Evolutionary conservation across 1,140 invertebrate species (phyloP).

Genomic region (Eumaeus atala): DNA sequence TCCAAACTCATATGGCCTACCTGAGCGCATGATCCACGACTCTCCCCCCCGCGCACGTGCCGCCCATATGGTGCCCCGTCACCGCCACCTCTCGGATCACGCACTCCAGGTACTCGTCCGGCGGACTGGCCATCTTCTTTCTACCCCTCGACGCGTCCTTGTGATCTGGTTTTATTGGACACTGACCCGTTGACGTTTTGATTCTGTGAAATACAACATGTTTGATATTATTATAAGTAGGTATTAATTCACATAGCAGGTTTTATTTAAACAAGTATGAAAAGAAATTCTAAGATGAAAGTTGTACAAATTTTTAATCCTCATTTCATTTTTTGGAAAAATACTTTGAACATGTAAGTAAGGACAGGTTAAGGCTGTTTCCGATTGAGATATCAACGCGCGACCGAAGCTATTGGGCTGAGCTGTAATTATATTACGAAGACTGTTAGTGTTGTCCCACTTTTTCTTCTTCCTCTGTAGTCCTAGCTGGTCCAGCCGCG

Average conservation of each 20-base stretch:
- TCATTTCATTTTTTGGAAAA: too few relatives aligned
- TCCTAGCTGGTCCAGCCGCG: conserved; percentile 40
- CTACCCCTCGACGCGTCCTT: neutral
- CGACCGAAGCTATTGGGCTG: too few relatives aligned
- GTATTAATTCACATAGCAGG: too few relatives aligned
- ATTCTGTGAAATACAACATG: conserved; percentile 12
- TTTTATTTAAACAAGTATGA: neutral
- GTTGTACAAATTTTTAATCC: too few relatives aligned
- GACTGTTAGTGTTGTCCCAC: conserved; percentile 22
- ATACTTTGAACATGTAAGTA: too few relatives aligned
- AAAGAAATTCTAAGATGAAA: too few relatives aligned
- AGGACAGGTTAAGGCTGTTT: too few relatives aligned
- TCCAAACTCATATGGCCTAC: too few relatives aligned
- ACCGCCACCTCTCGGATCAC: conserved; percentile 77
- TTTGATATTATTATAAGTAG: neutral
- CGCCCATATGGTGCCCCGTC: conserved; percentile 80
- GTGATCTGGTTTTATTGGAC: conserved; percentile 17
- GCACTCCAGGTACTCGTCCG: conserved; percentile 80
- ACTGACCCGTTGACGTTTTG: conserved; percentile 17
- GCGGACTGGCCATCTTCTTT: conserved; percentile 36
- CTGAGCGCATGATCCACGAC: conserved; percentile 77
- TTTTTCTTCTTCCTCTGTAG: conserved; percentile 33
- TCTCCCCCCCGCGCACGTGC: conserved; percentile 79
- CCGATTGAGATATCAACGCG: too few relatives aligned
- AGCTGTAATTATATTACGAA: too few relatives aligned